Conservation (phyloP, 2,888 invertebrate species). For the Archips crataeganus region DNA sequence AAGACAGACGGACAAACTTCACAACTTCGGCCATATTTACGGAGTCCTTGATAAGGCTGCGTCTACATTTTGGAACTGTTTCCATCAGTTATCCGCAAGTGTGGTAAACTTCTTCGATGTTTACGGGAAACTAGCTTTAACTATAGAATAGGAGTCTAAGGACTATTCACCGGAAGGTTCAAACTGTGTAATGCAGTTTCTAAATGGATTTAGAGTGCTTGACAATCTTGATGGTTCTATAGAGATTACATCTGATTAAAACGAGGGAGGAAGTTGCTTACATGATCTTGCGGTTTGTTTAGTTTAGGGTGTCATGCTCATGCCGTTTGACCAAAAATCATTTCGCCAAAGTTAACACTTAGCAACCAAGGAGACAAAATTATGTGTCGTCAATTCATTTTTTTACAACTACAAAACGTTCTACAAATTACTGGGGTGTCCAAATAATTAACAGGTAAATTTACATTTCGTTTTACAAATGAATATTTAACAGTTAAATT, state of each 20-base stretch:
- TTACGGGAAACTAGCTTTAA: conserved; percentile 6
- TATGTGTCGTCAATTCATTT: too few relatives aligned
- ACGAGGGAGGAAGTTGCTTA: background rate
- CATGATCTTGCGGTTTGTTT: background rate
- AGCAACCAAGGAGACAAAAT: too few relatives aligned
- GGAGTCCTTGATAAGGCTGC: conserved; percentile 26
- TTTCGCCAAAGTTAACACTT: too few relatives aligned
- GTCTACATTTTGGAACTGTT: conserved; percentile 23
- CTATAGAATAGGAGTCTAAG: background rate
- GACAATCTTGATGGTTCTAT: background rate
- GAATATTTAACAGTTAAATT: too few relatives aligned
- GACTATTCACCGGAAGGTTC: background rate
- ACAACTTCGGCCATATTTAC: conserved; percentile 36
- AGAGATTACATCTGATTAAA: background rate
- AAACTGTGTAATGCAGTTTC: conserved; percentile 9
- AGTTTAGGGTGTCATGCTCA: too few relatives aligned
- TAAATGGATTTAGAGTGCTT: background rate
- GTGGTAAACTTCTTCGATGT: conserved; percentile 23
- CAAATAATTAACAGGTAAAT: too few relatives aligned
- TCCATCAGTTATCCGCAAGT: conserved; percentile 23
- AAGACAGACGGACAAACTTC: conserved; percentile 35
- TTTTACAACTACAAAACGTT: too few relatives aligned
- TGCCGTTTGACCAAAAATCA: too few relatives aligned
- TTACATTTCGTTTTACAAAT: too few relatives aligned
- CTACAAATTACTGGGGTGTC: too few relatives aligned